Base-by-base conservation (phyloP, 1,140 invertebrate genomes). In the Plodia interpunctella region DNA sequence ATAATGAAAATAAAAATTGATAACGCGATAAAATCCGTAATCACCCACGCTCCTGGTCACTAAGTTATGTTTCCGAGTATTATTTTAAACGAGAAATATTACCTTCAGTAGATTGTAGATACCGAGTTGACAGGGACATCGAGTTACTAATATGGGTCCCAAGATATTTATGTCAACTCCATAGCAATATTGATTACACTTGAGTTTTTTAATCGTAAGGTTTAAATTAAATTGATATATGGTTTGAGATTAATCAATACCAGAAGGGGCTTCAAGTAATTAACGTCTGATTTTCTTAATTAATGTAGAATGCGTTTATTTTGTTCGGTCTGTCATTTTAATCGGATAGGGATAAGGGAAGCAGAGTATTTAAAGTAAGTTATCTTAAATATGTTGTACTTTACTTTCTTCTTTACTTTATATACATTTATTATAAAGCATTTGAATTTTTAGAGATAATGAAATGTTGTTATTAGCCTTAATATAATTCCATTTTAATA, bases 81-180 rank as follows among this genome's bases (percentile, higher is more conserved):
- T 59, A 35, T 52, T 59, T 53, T n/a, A 28, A 44, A 44, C 38
- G 38, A 44, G 38, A 44, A 44, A 44, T 44, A 44, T 44, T 44
- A n/a, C 38, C 38, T 44, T 44, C 13, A 44, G 38, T 44, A 44
- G 38, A 44, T 44, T 17, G 38, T 44, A 44, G 38, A 44, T 44
- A 44, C 10, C 38, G 5, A 44, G 50, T 53, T 59, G 57, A 59
- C 57, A 59, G 32, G 8, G 18, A 58, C 49, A 44, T 32, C 57
- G 20, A 51, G 56, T 58, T 52, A 59, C 57, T 52, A 59, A 59
- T 59, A 59, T 52, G 57, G 57, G 50, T 53, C 57, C 57, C 20
- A 58, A 28, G 21, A 38, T 35, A 59, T 59, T 53, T 53, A 59
- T 59, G 57, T 59, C 57, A 53, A 19, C 18, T 38, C 38, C 38